Evolutionary conservation across 2,797 vertebrate species (phyloP).

Genomic region (Clarias laeviceps): DNA sequence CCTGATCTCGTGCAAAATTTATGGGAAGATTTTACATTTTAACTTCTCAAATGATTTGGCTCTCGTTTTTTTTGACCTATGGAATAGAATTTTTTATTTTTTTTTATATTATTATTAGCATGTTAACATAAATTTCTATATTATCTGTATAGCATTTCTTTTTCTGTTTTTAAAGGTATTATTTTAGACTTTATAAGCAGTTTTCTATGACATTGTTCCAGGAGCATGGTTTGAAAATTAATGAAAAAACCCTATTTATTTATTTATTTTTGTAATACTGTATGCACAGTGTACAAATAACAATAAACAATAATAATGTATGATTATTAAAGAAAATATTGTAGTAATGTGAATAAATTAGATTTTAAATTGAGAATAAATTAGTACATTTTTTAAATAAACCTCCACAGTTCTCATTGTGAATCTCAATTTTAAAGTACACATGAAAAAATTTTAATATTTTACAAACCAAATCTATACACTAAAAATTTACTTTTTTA

Average conservation of each 20-base stretch:
- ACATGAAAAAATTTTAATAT: no score
- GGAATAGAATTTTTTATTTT: no score
- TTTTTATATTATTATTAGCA: no score
- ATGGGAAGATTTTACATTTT: background rate
- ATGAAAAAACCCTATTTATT: background rate
- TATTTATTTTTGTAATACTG: background rate
- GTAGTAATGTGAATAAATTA: no score
- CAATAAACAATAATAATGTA: no score
- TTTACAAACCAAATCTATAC: no score
- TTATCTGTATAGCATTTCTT: background rate
- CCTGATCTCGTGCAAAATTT: background rate
- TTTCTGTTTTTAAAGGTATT: background rate
- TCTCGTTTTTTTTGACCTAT: background rate
- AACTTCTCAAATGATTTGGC: background rate
- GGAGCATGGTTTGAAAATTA: background rate
- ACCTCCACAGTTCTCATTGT: background rate
- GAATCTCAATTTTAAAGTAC: background rate
- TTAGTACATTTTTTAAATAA: background rate
- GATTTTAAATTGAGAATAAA: background rate
- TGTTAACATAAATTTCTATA: no score
- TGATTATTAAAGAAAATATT: no score
- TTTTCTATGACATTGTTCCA: background rate
- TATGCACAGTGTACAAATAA: no score
- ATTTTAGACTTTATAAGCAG: background rate
- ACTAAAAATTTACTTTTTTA: no score